Conservation (phyloP, 2,797 vertebrate genomes). For the Buphagus erythrorhynchus region DNA sequence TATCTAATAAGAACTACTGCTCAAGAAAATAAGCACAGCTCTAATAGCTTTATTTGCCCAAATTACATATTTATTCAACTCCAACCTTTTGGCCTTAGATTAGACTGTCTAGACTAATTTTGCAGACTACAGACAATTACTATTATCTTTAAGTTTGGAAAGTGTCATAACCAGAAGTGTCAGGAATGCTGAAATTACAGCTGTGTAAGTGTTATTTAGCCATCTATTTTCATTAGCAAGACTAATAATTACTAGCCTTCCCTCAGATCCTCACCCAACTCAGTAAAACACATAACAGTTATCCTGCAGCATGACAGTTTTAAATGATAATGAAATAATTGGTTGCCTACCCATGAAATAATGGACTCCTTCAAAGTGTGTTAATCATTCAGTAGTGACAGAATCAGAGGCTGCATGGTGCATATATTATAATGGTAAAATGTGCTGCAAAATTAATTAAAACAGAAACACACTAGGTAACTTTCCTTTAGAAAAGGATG, state of each 20-base stretch:
- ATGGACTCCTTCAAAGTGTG: background rate
- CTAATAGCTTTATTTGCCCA: background rate
- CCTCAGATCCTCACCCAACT: background rate
- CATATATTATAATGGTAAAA: background rate
- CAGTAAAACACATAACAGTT: background rate
- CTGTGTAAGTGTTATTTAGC: background rate
- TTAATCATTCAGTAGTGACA: background rate
- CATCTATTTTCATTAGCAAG: background rate
- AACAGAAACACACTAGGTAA: background rate
- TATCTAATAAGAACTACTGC: background rate
- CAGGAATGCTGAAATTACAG: background rate
- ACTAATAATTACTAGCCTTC: background rate
- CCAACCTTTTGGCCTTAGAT: slow-evolving; percentile 21
- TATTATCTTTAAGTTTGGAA: background rate
- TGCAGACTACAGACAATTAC: background rate
- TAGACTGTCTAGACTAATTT: slow-evolving; percentile 38
- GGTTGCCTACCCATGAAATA: background rate
- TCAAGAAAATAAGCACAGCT: background rate
- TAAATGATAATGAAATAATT: background rate
- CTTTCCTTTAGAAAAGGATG: background rate
- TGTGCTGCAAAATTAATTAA: background rate
- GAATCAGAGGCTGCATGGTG: background rate
- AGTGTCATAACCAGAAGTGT: background rate
- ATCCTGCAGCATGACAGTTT: background rate
- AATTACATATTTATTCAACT: slow-evolving; percentile 23